Evolutionary conservation across 2,797 vertebrate species (phyloP).

Genomic region (Chrysolophus pictus): DNA sequence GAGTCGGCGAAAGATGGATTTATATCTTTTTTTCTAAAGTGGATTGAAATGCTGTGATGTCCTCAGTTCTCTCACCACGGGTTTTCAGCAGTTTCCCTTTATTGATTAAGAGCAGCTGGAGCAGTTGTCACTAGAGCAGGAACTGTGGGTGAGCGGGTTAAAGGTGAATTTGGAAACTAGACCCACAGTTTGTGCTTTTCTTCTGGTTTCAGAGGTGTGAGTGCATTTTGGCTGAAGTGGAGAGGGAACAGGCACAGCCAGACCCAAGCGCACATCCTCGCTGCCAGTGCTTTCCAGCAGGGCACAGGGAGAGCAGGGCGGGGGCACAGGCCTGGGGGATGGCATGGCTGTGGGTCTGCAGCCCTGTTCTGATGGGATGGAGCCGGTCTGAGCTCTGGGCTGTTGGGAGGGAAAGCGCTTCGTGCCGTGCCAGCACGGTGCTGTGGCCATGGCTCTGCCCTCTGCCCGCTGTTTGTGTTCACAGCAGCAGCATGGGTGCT

Average conservation of each 20-base stretch:
- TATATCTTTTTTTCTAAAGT: not conserved
- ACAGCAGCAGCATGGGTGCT: fast-evolving
- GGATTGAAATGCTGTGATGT: not conserved
- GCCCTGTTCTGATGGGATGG: not conserved
- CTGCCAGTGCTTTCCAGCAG: fast-evolving
- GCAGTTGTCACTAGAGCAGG: not conserved
- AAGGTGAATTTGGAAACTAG: not conserved
- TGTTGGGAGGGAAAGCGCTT: not conserved
- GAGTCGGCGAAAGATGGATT: constrained; percentile 1
- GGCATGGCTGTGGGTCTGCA: not conserved
- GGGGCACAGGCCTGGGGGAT: not conserved
- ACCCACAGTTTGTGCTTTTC: not conserved
- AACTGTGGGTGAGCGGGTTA: not conserved
- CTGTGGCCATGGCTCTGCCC: not conserved
- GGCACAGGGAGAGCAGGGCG: not conserved
- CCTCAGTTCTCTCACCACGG: not conserved
- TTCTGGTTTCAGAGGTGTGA: not conserved
- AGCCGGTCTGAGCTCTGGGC: not conserved
- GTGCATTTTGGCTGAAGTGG: not conserved
- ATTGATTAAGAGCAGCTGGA: not conserved
- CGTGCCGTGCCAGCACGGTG: not conserved
- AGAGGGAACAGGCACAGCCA: not conserved
- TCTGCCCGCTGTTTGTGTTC: fast-evolving
- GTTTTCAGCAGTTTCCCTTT: not conserved
- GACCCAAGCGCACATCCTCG: fast-evolving